Evolutionary conservation across 2,888 invertebrate species (phyloP), one percentile per base, ranked within the genome.

Genomic region (Odontothrips loti): DNA sequence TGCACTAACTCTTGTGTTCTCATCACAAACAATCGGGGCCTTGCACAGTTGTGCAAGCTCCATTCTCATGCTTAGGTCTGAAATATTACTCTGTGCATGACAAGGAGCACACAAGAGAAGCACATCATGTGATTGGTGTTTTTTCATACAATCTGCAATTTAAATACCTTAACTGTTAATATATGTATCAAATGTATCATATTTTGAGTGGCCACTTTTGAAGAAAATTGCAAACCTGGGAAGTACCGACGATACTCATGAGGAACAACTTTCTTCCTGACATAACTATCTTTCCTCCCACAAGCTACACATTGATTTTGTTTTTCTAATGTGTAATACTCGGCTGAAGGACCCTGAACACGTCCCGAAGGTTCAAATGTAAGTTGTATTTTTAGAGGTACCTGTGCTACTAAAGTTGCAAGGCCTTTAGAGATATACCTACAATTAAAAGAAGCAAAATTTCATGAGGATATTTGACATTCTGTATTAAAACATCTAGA

Each of bases 241-340:
- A 94, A 94, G 84, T 91, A 91, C 88, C 91, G 94, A 83, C 94
- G 90, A 85, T 95, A 96, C 87, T 96, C 95, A 82, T 92, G 90
- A 0, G 95, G 95, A 51, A 96, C 92, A n/a, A 96, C 91, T 84
- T 94, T 93, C 87, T 96, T 96, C 29, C 93, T 88, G 81, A 93
- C 91, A 85, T 92, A 93, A 0, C 92, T 91, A 83, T 94, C 90
- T 0, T 87, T 87, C 11, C 87, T 86, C 0, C 95, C 95, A 86
- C 95, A 96, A 0, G 95, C 83, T 20, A 83, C 83, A 79, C 84
- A 84, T 47, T 81, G 82, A 81, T 83, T 83, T 79, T 83, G 79
- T 63, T 95, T 94, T 4, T 90, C 89, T 80, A 90, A 90, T 82
- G 91, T 90, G 86, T 95, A 95, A 87, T 93, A 95, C 79, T 90